Evolutionary conservation across 1,140 invertebrate species (phyloP).

Genomic region (Hycleus phaleratus): DNA sequence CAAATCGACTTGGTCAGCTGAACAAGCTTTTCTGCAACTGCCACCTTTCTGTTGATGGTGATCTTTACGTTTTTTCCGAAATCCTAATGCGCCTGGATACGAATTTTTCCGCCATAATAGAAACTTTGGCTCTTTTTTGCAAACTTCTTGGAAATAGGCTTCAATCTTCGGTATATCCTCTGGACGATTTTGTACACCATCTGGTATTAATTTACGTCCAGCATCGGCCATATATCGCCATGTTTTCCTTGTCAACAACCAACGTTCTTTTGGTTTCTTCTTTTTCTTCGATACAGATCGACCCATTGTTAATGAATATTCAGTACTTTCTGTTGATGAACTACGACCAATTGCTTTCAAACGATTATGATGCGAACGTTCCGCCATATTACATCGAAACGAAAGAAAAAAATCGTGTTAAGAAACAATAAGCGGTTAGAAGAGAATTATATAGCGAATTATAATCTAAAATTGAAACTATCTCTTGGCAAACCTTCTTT

Average conservation of each 20-base stretch:
- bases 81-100: constrained; percentile 59
- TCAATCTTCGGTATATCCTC: constrained; percentile 74
- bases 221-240: constrained; percentile 87
- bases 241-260: constrained; percentile 78
- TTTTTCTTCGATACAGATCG: constrained; percentile 48
- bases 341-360: constrained; percentile 32
- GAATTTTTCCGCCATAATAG: constrained; percentile 73
- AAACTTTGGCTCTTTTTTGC: constrained; percentile 66
- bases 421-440: constrained; percentile 18
- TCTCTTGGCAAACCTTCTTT: constrained; percentile 19
- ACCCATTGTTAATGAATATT: constrained; percentile 41
- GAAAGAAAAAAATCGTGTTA: neutral
- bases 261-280: constrained; percentile 59
- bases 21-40: constrained; percentile 55
- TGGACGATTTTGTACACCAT: constrained; percentile 57
- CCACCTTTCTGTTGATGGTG: constrained; percentile 53
- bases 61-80: constrained; percentile 47
- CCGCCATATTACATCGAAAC: constrained; percentile 27
- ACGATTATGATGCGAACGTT: constrained; percentile 15
- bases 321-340: constrained; percentile 35
- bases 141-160: constrained; percentile 76
- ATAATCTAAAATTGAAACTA: constrained; percentile 24
- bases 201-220: constrained; percentile 73
- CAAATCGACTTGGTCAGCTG: constrained; percentile 54
- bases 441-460: neutral